phyloP scores from a whole-genome alignment of 2,888 invertebrate genomes.

The Lasioglossum vierecki region DNA sequence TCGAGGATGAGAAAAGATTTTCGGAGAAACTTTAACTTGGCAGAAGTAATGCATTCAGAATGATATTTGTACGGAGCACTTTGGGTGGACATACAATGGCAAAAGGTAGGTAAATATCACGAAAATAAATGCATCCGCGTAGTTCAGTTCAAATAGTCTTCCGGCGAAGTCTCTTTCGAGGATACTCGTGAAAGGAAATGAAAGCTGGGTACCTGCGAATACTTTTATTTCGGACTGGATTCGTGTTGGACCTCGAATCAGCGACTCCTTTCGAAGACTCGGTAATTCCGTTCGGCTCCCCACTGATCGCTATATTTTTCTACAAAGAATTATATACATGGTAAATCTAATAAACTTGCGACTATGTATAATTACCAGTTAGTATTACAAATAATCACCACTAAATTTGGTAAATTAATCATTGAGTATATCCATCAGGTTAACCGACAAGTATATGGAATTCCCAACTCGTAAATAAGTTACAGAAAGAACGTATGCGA shows the following conservation, averaged over 20 bases:
- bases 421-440: too few relatives aligned
- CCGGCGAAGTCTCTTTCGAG: slow-evolving; percentile 14
- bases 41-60: slow-evolving; percentile 13
- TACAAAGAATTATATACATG: too few relatives aligned
- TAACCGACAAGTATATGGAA: too few relatives aligned
- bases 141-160: slow-evolving; percentile 19
- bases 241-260: not conserved
- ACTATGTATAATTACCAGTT: too few relatives aligned
- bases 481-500: too few relatives aligned
- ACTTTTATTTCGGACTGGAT: not conserved
- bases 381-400: too few relatives aligned
- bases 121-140: slow-evolving; percentile 18
- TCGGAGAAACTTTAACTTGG: not conserved
- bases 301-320: not conserved
- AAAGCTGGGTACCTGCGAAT: slow-evolving; percentile 14
- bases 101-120: slow-evolving; percentile 1
- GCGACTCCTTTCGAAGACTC: not conserved
- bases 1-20: not conserved
- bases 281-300: not conserved
- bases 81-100: slow-evolving; percentile 7
- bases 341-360: too few relatives aligned
- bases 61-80: slow-evolving; percentile 15
- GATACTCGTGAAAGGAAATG: slow-evolving; percentile 28
- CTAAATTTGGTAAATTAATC: too few relatives aligned
- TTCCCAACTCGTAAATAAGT: too few relatives aligned